Conservation (phyloP, 1,140 invertebrate genomes). For the Pemphigus obesinymphae region DNA sequence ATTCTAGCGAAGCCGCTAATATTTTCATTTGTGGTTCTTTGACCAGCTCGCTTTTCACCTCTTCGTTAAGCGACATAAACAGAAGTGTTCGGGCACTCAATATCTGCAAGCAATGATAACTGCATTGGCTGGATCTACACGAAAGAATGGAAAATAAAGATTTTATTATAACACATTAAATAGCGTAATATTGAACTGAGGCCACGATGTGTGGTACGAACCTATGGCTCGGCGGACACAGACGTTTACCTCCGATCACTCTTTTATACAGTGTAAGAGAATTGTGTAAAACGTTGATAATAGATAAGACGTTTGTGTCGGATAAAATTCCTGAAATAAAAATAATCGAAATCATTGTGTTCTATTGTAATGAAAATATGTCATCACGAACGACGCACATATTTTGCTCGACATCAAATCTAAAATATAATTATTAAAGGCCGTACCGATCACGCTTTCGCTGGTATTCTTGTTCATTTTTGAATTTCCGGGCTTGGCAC, state of each 20-base stretch:
- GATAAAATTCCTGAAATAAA: constrained; percentile 53
- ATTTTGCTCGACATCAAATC: background rate
- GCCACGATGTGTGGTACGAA: constrained; percentile 43
- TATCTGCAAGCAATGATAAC: constrained; percentile 65
- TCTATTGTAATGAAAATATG: too few relatives aligned
- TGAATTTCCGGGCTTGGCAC: background rate
- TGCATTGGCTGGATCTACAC: constrained; percentile 59
- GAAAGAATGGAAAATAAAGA: background rate
- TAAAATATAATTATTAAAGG: background rate
- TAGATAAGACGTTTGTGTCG: constrained; percentile 54
- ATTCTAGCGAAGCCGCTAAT: constrained; percentile 59
- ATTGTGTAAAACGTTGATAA: constrained; percentile 64
- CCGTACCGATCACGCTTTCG: constrained; percentile 6
- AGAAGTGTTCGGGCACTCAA: constrained; percentile 60
- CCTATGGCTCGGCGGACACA: constrained; percentile 57
- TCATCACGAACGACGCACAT: background rate
- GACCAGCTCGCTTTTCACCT: constrained; percentile 56
- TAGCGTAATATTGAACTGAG: background rate
- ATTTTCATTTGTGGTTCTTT: constrained; percentile 58
- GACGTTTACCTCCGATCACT: constrained; percentile 60
- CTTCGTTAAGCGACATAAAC: constrained; percentile 59
- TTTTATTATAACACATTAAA: too few relatives aligned
- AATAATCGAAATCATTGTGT: background rate
- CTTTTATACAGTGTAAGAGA: constrained; percentile 65
- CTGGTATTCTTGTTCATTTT: background rate